Evolutionary conservation across 2,888 invertebrate genomes (phyloP).

Genomic region (Spatulosminthurus flaviceps): DNA sequence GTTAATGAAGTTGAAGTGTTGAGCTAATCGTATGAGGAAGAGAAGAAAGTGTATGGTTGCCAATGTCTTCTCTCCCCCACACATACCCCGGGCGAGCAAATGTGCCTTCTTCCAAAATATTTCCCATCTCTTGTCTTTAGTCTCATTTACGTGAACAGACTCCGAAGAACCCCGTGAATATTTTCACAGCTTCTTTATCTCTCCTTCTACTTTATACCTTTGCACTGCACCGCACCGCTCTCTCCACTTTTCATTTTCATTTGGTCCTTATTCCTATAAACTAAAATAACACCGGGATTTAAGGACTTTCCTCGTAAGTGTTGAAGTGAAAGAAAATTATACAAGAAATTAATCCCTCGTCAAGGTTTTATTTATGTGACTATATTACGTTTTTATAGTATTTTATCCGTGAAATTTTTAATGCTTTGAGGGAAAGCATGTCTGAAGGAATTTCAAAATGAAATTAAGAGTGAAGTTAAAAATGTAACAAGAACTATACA

Average conservation of each 20-base stretch:
- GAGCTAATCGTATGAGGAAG: constrained; percentile 7
- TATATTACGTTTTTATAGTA: no score
- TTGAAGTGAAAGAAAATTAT: no score
- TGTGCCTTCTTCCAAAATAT: constrained; percentile 3
- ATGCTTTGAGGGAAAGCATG: no score
- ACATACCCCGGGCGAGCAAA: constrained; percentile 18
- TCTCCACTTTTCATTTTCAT: no score
- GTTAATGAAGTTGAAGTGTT: constrained; percentile 28
- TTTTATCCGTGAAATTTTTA: no score
- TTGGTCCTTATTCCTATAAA: no score
- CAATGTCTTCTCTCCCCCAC: constrained; percentile 10
- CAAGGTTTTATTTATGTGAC: no score
- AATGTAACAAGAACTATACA: not conserved
- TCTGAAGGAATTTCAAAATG: not conserved
- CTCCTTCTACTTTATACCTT: not conserved
- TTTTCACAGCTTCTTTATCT: not conserved
- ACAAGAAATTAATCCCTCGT: no score
- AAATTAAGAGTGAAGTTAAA: constrained; percentile 13
- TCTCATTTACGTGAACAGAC: not conserved
- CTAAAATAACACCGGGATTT: no score
- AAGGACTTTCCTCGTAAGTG: no score
- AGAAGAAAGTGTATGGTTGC: not conserved
- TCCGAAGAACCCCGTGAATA: not conserved
- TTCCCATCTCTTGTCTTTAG: not conserved
- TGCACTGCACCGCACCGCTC: no score